These are phyloP conservation scores for Parelbella ahira DNA, from an alignment of 2,888 invertebrate species.

Conservation along the genomic window DNA sequence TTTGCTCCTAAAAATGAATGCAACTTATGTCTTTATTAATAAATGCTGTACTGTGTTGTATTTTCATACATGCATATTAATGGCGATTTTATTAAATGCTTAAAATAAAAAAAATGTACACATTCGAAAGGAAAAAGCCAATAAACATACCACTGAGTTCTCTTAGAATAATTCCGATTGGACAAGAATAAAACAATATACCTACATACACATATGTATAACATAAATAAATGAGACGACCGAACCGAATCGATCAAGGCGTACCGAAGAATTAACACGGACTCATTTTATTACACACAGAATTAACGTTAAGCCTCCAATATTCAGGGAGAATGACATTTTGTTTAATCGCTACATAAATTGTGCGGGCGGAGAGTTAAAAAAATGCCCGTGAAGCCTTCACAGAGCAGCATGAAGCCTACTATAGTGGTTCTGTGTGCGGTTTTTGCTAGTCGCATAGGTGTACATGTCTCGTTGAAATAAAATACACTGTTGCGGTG, in stretches of 20 bases:
- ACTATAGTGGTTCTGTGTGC: conserved; percentile 2
- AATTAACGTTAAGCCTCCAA: conserved; percentile 36
- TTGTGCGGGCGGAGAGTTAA: conserved; percentile 33
- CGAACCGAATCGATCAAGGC: conserved; percentile 30
- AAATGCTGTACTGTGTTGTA: conserved; percentile 8
- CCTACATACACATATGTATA: conserved; percentile 27
- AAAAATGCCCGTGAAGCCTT: conserved; percentile 24
- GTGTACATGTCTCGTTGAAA: conserved; percentile 19
- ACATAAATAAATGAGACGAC: conserved; percentile 28
- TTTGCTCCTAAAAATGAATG: conserved; percentile 5
- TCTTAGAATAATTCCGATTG: conserved; percentile 27
- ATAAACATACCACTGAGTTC: conserved; percentile 21
- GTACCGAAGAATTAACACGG: conserved; percentile 13
- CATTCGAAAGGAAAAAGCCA: conserved; percentile 13
- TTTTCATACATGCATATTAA: no score
- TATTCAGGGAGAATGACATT: conserved; percentile 43
- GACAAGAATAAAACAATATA: conserved; percentile 27
- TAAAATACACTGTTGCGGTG: conserved; percentile 17
- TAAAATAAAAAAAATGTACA: conserved; percentile 16
- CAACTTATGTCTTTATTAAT: conserved; percentile 8
- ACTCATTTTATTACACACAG: conserved; percentile 21
- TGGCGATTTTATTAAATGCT: no score
- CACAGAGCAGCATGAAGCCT: not conserved
- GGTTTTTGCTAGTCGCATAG: conserved; percentile 17
- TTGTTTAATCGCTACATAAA: conserved; percentile 48